A percentile compares a stretch with the other conserved stretches of the same genome.
Conservation (phyloP, 2,113 vertebrate species). For the Pangasianodon gigas region DNA sequence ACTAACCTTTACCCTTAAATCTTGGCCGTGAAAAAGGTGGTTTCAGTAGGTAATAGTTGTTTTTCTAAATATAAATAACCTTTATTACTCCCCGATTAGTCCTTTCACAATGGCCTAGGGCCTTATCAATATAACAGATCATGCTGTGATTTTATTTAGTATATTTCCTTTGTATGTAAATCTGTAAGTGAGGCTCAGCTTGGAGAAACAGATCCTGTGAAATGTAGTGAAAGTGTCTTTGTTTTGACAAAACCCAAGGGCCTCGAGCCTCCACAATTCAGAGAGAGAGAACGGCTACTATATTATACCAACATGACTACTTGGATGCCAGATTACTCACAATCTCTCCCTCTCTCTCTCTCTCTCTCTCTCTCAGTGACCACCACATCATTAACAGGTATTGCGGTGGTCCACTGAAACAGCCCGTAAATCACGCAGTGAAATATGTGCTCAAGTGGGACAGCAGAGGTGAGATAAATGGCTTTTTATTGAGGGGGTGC, state of each 20-base stretch:
- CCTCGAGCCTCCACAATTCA: background rate
- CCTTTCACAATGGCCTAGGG: background rate
- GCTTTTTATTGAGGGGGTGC: slow-evolving; percentile 49
- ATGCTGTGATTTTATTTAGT: background rate
- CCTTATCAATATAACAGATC: background rate
- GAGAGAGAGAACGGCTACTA: background rate
- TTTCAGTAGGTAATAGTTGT: background rate
- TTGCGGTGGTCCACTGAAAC: slow-evolving; percentile 37
- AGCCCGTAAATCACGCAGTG: slow-evolving; percentile 43
- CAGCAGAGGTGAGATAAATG: slow-evolving; percentile 49
- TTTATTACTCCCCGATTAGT: background rate
- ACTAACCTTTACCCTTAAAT: background rate
- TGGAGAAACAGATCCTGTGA: slow-evolving; percentile 1
- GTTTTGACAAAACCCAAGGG: background rate
- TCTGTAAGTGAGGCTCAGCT: background rate
- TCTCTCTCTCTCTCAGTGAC: slow-evolving; percentile 24
- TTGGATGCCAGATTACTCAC: slow-evolving; percentile 29
- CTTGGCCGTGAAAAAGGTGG: background rate
- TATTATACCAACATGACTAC: slow-evolving; percentile 17
- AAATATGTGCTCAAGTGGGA: slow-evolving; percentile 42
- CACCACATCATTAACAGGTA: slow-evolving; percentile 55
- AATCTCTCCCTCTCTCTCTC: slow-evolving; percentile 13
- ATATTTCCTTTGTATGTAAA: slow-evolving; percentile 20
- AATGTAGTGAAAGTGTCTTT: slow-evolving; percentile 23
- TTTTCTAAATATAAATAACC: background rate